These are phyloP conservation scores for Galagoides demidoff DNA, from an alignment of 2,797 vertebrate genomes.

Conservation along the genomic window DNA sequence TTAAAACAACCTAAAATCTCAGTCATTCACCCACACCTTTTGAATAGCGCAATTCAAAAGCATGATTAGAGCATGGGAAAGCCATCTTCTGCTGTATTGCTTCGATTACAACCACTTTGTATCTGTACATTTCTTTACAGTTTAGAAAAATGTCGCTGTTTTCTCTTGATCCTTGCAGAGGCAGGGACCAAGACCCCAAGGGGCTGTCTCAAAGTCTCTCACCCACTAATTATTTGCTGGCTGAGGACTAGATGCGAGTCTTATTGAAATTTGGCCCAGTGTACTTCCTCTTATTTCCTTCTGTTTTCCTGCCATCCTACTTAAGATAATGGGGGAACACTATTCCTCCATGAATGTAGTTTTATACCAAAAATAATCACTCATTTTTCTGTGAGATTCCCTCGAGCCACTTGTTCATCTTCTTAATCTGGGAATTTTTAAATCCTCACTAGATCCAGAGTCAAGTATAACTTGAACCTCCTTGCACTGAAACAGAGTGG, in stretches of 20 bases:
- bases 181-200: neutral
- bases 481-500: neutral
- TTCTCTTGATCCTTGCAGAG: neutral
- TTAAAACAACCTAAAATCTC: neutral
- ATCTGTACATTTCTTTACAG: neutral
- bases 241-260: neutral
- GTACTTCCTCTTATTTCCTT: neutral
- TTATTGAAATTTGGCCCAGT: neutral
- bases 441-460: neutral
- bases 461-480: neutral
- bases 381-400: neutral
- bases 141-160: neutral
- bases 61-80: neutral
- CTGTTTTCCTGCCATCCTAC: neutral
- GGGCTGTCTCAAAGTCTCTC: neutral
- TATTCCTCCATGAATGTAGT: neutral
- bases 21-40: neutral
- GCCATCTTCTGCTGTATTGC: neutral
- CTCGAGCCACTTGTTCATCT: neutral
- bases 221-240: neutral
- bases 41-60: neutral
- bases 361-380: neutral
- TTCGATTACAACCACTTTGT: neutral
- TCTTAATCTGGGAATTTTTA: neutral
- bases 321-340: neutral